phyloP scores from a whole-genome alignment of 2,797 vertebrate species.

The Phalanger gymnotis region DNA sequence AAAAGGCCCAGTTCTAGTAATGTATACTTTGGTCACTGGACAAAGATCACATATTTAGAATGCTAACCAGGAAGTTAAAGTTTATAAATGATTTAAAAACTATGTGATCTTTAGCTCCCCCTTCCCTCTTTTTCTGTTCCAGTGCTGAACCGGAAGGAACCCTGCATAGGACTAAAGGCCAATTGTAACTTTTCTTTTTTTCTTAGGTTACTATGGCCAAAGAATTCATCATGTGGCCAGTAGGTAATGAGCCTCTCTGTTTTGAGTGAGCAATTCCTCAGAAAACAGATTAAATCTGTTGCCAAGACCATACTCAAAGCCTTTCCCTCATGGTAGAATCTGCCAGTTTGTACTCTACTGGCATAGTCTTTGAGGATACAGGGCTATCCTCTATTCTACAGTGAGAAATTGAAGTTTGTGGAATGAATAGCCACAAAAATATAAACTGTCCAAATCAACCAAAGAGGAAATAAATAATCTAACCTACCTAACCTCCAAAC shows the following conservation, averaged over 20 bases:
- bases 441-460: background rate
- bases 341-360: background rate
- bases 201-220: background rate
- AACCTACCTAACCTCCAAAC: background rate
- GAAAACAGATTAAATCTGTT: background rate
- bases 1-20: background rate
- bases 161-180: background rate
- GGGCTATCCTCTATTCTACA: background rate
- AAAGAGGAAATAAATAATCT: background rate
- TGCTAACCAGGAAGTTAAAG: background rate
- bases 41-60: background rate
- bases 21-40: background rate
- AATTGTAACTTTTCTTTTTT: background rate
- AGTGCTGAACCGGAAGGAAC: background rate
- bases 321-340: background rate
- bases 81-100: background rate
- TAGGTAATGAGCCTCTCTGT: background rate
- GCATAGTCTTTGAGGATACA: background rate
- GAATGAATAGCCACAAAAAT: background rate
- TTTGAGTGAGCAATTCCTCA: background rate
- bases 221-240: background rate
- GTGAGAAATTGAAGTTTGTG: background rate
- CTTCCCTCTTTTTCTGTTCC: background rate
- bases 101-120: background rate
- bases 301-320: background rate